Evolutionary conservation across 1,140 invertebrate genomes (phyloP), one percentile per base, ranked within the genome.

Genomic region (Hyles euphorbiae): DNA sequence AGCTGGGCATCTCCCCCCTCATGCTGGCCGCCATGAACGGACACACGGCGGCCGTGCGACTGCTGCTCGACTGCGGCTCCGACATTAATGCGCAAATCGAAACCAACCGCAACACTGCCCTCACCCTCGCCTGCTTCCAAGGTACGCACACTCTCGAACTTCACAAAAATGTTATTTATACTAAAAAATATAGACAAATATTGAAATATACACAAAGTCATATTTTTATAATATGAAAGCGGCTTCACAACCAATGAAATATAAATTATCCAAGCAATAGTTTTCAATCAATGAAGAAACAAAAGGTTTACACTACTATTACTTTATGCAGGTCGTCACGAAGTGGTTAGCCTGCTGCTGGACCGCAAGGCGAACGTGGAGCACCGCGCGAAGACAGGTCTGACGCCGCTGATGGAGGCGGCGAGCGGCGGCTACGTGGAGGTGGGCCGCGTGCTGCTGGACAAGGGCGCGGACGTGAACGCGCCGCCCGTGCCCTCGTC

Each of bases 1-100:
- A 99, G 88, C 90, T 99, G 45, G 98, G 98, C 51, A 99, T 99
- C 72, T 99, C 98, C 0, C 99, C 99, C 3, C 90, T 99, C 22
- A 99, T 99, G 99, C 88, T 99, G 68, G 98, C 99, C 22, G 98
- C 99, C 5, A 99, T 99, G 98, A 99, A 99, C 93, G 98, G 98
- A 0, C 98, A 99, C 89, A 97, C 97, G 89, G 94, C 95, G 56
- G 95, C 96, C 53, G 96, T 96, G 9, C 94, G 95, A 76, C 89
- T 99, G 52, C 90, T 99, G 11, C 89, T 99, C 53, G 98, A 99
- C 83, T 98, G 97, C 94, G 98, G 98, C 56, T 98, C 97, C 81
- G 99, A 99, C 86, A 99, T 99, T 63, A 99, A 99, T 91, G 98
- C 98, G 55, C 97, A 99, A 91, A 99, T 99, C 73, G 99, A 99